A percentile compares a stretch with the other conserved stretches of the same genome.
These are phyloP conservation scores for Geococcyx californianus DNA, from an alignment of 2,113 vertebrate genomes.

Conservation along the genomic window DNA sequence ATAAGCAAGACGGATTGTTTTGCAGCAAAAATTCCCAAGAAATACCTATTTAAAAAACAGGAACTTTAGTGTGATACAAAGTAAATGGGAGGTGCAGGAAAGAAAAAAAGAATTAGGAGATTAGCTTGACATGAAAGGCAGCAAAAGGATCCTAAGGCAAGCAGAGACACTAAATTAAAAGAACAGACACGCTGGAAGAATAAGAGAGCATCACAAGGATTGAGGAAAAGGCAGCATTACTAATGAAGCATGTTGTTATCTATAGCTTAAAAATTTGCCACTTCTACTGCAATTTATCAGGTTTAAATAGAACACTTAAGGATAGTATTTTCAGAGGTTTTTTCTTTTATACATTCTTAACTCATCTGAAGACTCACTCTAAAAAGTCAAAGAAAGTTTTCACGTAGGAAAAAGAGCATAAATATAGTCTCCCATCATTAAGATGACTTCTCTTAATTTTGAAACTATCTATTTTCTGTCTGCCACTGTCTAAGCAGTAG, in stretches of 20 bases:
- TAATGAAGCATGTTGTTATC: not conserved
- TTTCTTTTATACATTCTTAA: not conserved
- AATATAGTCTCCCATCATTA: not conserved
- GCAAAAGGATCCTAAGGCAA: not conserved
- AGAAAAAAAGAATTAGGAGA: not conserved
- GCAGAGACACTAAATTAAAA: not conserved
- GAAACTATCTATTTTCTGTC: not conserved
- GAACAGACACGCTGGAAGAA: not conserved
- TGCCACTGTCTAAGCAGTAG: not conserved
- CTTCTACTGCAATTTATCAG: not conserved
- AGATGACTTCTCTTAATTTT: not conserved
- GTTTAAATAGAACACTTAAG: not conserved
- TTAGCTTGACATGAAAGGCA: not conserved
- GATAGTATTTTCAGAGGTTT: not conserved
- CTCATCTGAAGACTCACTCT: not conserved
- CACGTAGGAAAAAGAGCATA: not conserved
- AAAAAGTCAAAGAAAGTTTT: not conserved
- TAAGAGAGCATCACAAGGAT: not conserved
- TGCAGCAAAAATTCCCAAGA: not conserved
- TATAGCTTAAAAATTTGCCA: not conserved
- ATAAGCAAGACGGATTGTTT: not conserved
- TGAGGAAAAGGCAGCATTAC: not conserved
- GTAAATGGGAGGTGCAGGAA: not conserved
- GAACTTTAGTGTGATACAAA: not conserved
- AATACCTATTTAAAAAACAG: not conserved